Percentiles rank a stretch among this genome's conserved stretches.
Conservation (phyloP, 2,797 vertebrate species). For the Toxotes lorentzi region DNA sequence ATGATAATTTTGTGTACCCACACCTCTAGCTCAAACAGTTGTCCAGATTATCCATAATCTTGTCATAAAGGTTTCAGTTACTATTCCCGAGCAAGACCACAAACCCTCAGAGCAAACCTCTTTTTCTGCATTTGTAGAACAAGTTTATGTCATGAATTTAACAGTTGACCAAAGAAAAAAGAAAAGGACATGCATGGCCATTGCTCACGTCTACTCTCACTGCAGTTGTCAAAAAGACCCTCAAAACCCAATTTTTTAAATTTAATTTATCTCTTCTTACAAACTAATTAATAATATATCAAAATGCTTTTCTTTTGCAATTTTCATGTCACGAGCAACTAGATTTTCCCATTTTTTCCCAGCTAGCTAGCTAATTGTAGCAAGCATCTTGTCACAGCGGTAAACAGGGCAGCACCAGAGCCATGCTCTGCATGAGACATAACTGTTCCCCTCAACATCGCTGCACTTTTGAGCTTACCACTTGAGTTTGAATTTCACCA, state of each 20-base stretch:
- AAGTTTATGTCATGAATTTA: neutral
- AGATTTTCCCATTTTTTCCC: neutral
- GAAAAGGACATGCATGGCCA: neutral
- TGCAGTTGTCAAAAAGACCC: neutral
- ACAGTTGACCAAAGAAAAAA: neutral
- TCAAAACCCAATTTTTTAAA: neutral
- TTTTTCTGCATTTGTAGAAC: neutral
- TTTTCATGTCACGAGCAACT: neutral
- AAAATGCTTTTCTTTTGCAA: no score
- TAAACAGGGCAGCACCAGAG: neutral
- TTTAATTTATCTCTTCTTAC: no score
- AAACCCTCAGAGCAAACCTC: neutral
- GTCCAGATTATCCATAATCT: neutral
- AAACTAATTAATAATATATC: no score
- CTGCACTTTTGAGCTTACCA: neutral
- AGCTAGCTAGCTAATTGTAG: neutral
- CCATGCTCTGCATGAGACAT: neutral
- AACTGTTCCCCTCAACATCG: neutral
- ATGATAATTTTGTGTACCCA: conserved; percentile 2
- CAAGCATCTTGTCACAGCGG: neutral
- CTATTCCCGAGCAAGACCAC: neutral
- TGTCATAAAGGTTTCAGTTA: neutral
- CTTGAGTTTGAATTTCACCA: conserved; percentile 9
- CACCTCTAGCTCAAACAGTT: conserved; percentile 32
- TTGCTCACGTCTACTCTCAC: neutral